These are phyloP conservation scores for Ispidina picta DNA, from an alignment of 2,797 vertebrate species.

Conservation along the genomic window DNA sequence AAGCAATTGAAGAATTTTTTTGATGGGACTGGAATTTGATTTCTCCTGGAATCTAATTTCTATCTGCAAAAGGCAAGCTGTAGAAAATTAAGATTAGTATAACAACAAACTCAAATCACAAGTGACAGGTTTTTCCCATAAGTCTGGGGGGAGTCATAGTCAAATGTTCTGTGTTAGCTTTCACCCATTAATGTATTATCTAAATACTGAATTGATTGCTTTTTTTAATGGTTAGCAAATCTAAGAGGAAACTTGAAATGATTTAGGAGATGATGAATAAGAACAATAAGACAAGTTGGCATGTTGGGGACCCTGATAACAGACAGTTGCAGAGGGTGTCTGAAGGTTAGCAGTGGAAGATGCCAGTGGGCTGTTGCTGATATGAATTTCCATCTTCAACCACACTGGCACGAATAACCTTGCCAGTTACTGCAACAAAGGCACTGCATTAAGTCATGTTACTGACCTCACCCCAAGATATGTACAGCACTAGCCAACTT, in stretches of 20 bases:
- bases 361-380: neutral
- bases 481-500: neutral
- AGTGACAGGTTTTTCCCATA: neutral
- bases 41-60: neutral
- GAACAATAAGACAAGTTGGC: neutral
- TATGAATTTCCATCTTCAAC: neutral
- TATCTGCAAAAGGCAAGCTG: rapidly evolving
- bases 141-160: neutral
- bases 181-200: neutral
- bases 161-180: neutral
- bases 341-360: neutral
- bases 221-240: neutral
- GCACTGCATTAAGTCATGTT: neutral
- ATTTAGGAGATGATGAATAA: neutral
- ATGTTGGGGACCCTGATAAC: neutral
- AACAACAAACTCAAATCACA: neutral
- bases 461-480: slow-evolving; percentile 13
- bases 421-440: neutral
- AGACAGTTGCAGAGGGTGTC: rapidly evolving
- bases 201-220: neutral
- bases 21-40: neutral
- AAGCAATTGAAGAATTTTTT: neutral
- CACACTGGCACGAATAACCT: neutral
- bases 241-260: neutral
- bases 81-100: neutral